Conservation (phyloP, 1,140 invertebrate species). For the Sesamia nonagrioides region DNA sequence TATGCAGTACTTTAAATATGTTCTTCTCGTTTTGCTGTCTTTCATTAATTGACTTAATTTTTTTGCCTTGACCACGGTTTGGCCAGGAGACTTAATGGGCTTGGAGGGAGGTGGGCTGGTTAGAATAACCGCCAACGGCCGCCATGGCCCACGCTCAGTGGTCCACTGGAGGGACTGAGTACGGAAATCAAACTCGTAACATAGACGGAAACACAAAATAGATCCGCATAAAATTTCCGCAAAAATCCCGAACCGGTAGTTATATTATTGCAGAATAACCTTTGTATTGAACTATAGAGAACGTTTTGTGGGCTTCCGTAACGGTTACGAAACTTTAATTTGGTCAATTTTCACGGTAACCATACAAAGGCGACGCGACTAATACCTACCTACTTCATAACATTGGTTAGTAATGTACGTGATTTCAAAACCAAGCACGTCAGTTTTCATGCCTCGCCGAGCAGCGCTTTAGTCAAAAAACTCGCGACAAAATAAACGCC, state of each 20-base stretch:
- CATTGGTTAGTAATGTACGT: slow-evolving; percentile 33
- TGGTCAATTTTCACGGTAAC: slow-evolving; percentile 48
- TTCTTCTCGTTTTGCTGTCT: too few relatives aligned
- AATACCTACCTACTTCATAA: slow-evolving; percentile 28
- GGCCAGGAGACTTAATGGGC: too few relatives aligned
- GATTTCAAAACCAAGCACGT: slow-evolving; percentile 31
- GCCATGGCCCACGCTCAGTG: too few relatives aligned
- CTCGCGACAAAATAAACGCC: background rate
- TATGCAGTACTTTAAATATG: too few relatives aligned
- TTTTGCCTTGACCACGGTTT: too few relatives aligned
- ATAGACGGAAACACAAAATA: background rate
- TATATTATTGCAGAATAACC: background rate
- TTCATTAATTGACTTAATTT: too few relatives aligned
- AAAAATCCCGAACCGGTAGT: slow-evolving; percentile 12
- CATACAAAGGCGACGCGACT: slow-evolving; percentile 42
- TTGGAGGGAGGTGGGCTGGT: too few relatives aligned
- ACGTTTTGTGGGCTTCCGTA: slow-evolving; percentile 49
- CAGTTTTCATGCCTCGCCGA: slow-evolving; percentile 22
- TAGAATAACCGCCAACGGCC: too few relatives aligned
- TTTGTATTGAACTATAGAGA: slow-evolving; percentile 33
- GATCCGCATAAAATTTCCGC: background rate
- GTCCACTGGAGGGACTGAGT: too few relatives aligned
- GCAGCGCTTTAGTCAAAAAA: slow-evolving; percentile 9
- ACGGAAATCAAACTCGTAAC: too few relatives aligned
- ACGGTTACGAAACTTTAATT: slow-evolving; percentile 52